Evolutionary conservation across 2,797 vertebrate genomes (phyloP), one percentile per base, ranked within the genome.

Genomic region (Nannoperca australis): DNA sequence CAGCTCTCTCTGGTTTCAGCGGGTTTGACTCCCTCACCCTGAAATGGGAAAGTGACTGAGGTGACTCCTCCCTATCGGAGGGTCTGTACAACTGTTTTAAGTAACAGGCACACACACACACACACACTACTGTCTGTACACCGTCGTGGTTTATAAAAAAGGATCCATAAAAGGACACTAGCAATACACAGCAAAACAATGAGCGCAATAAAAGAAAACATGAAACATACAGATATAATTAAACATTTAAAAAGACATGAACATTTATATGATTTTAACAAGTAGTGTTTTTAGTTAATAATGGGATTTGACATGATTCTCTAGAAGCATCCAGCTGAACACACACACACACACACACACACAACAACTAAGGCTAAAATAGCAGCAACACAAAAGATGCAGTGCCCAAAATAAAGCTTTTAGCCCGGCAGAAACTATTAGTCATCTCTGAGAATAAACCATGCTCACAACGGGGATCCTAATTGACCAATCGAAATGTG

Each of bases 1-100:
- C 92, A 93, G 72, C 83, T 90, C 84, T 91, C 93, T 94, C 92
- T 92, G 83, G 90, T 94, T 93, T 93, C 92, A 91, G 75, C 4
- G 45, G 70, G 81, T 88, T 90, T 85, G 81, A 90, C 87, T 90
- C 80, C 72, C 84, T 83, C 85, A 70, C 73, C 81, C 90, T 62
- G 58, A 91, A 91, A 88, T 88, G 91, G 87, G 79, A 88, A 85
- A 91, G 83, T 73, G 84, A 81, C 76, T 71, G 34, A 74, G 36
- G 81, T 4, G 4, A 44, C 85, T 66, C 84, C 82, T 86, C 79
- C 76, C 70, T 70, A 24, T 64, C 49, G 3, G 15, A 66, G 45
- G 0, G 62, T 51, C 76, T 62, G 40, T 64, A 38, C 64, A 63
- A 81, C 75, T 81, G 67, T 81, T 85, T 77, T 36, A 63, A 83